Conservation (phyloP, 1,140 invertebrate species). For the Drosophila mauritiana region DNA sequence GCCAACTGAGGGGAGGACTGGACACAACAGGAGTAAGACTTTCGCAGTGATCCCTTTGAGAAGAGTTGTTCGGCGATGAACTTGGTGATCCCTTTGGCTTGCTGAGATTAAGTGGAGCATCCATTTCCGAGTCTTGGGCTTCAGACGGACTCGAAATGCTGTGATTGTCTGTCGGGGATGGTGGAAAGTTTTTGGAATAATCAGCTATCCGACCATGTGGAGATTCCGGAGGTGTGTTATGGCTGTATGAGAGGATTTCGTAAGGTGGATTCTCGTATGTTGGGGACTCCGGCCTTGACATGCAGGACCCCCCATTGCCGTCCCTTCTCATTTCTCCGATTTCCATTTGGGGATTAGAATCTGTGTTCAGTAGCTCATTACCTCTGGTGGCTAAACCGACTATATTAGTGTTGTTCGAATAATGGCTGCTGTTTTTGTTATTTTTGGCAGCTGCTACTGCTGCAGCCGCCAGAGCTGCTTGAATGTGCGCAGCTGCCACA, state of each 20-base stretch:
- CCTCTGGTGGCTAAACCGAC: not conserved
- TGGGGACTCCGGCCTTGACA: conserved; percentile 40
- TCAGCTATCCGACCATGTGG: conserved; percentile 56
- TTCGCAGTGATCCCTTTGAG: conserved; percentile 42
- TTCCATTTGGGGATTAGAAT: conserved; percentile 10
- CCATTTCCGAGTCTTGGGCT: conserved; percentile 85
- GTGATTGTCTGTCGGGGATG: conserved; percentile 62
- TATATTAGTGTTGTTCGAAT: conserved; percentile 38
- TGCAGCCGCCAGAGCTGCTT: conserved; percentile 76
- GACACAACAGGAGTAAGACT: conserved; percentile 61
- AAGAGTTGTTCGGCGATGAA: conserved; percentile 51
- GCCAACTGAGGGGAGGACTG: conserved; percentile 80
- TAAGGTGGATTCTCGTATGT: conserved; percentile 14
- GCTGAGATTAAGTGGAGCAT: conserved; percentile 94
- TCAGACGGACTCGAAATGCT: conserved; percentile 29
- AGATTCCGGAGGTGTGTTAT: conserved; percentile 85
- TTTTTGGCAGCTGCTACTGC: conserved; percentile 63
- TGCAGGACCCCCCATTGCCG: conserved; percentile 10
- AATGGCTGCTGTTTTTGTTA: conserved; percentile 38
- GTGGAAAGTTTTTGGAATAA: conserved; percentile 32
- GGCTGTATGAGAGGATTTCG: conserved; percentile 33
- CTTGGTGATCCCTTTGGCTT: conserved; percentile 90
- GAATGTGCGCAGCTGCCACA: conserved; percentile 77
- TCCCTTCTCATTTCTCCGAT: conserved; percentile 11
- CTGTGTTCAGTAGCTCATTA: conserved; percentile 9